phyloP scores from a whole-genome alignment of 2,888 invertebrate species.

The Hypsopygia costalis region DNA sequence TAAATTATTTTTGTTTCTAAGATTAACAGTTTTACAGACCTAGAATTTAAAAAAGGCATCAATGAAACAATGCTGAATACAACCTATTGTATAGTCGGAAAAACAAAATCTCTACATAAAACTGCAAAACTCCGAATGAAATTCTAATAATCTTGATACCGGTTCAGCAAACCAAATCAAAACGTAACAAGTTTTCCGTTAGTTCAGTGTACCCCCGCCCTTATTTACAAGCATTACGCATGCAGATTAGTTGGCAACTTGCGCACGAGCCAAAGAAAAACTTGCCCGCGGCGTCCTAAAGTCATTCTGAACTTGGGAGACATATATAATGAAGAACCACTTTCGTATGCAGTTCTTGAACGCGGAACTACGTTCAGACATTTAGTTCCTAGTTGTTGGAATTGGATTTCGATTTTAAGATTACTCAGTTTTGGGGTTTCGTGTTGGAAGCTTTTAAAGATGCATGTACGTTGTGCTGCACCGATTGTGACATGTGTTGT shows the following conservation, averaged over 20 bases:
- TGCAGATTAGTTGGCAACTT: constrained; percentile 59
- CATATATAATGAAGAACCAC: constrained; percentile 44
- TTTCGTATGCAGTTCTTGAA: constrained; percentile 18
- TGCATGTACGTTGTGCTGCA: too few species aligned
- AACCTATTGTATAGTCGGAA: too few species aligned
- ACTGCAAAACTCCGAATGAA: too few species aligned
- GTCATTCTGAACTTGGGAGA: constrained; percentile 47
- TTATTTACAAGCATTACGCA: constrained; percentile 60
- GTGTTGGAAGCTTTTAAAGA: too few species aligned
- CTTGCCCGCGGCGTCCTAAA: constrained; percentile 32
- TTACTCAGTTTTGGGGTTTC: constrained; percentile 1
- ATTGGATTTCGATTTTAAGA: constrained; percentile 1
- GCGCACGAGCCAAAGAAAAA: constrained; percentile 4
- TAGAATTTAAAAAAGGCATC: too few species aligned
- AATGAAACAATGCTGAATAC: too few species aligned
- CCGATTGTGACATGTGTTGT: too few species aligned
- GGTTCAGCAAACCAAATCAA: constrained; percentile 2
- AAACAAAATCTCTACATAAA: too few species aligned
- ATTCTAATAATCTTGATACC: too few species aligned
- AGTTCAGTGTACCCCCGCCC: constrained; percentile 18
- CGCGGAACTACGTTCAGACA: too few species aligned
- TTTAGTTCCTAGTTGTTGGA: neutral
- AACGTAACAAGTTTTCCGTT: neutral
- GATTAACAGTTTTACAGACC: too few species aligned
- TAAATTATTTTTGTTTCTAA: too few species aligned